phyloP scores from a whole-genome alignment of 2,113 vertebrate species.

The Ammodytes marinus region DNA sequence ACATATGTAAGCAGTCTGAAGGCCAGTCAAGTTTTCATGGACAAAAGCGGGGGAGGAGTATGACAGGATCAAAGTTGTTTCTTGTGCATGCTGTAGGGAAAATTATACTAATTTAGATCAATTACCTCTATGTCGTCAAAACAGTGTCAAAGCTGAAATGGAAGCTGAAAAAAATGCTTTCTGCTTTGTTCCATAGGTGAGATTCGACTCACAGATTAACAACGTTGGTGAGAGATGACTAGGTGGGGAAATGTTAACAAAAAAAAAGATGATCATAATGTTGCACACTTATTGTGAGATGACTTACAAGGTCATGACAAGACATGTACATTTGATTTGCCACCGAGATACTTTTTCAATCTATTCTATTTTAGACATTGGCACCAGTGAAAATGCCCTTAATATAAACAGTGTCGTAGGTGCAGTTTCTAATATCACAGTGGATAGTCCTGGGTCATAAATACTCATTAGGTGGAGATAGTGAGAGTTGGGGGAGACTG shows the following conservation, averaged over 20 bases:
- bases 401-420: neutral
- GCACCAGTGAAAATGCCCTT: neutral
- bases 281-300: neutral
- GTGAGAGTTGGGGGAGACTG: conserved; percentile 41
- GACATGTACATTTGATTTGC: neutral
- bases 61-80: conserved; percentile 4
- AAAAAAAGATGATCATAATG: conserved; percentile 34
- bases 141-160: conserved; percentile 9
- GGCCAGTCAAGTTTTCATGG: conserved; percentile 2
- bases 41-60: neutral
- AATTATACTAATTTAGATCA: conserved; percentile 23
- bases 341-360: neutral
- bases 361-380: neutral
- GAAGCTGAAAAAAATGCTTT: conserved; percentile 1
- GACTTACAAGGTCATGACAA: neutral
- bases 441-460: conserved; percentile 32
- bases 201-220: conserved; percentile 14
- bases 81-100: neutral
- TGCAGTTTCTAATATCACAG: conserved; percentile 23
- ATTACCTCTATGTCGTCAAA: neutral
- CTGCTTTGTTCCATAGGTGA: conserved; percentile 16
- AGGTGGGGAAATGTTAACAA: neutral
- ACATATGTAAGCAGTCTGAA: neutral
- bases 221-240: conserved; percentile 11
- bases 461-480: conserved; percentile 61